Percentiles rank a stretch among this genome's conserved stretches.
Evolutionary conservation across 2,113 vertebrate genomes (phyloP).

Genomic region (Chrysemys picta): DNA sequence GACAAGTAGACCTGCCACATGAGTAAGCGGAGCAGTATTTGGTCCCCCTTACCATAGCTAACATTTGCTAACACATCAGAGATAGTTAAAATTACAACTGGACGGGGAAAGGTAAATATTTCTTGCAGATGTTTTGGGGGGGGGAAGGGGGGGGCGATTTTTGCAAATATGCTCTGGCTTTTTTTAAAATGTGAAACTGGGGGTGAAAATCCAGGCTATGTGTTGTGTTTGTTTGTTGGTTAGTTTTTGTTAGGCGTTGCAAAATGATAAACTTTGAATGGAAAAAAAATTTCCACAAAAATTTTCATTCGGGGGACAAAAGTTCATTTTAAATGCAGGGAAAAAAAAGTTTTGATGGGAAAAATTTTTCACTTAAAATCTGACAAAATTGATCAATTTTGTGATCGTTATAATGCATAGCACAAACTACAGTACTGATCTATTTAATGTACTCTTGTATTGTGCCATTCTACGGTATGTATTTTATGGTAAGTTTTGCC

Average conservation of each 20-base stretch:
- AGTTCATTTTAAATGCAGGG: neutral
- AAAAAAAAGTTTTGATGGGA: neutral
- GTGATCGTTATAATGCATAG: neutral
- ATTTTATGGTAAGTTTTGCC: neutral
- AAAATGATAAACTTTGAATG: neutral
- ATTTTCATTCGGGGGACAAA: neutral
- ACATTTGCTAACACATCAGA: neutral
- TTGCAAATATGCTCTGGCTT: neutral
- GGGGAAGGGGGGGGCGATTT: accelerated
- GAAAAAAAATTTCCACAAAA: neutral
- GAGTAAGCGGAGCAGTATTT: neutral
- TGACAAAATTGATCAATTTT: neutral
- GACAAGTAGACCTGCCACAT: neutral
- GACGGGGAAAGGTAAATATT: neutral
- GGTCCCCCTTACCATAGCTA: neutral
- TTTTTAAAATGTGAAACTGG: neutral
- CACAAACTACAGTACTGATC: neutral
- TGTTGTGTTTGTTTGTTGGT: neutral
- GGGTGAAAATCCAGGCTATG: neutral
- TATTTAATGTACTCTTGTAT: neutral
- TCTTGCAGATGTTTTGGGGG: neutral
- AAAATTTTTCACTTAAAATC: neutral
- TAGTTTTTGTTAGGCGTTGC: neutral
- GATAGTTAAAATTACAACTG: neutral
- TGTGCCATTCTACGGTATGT: neutral